Evolutionary conservation across 2,797 vertebrate genomes (phyloP), one percentile per base, ranked within the genome.

Genomic region (Chelmon rostratus): DNA sequence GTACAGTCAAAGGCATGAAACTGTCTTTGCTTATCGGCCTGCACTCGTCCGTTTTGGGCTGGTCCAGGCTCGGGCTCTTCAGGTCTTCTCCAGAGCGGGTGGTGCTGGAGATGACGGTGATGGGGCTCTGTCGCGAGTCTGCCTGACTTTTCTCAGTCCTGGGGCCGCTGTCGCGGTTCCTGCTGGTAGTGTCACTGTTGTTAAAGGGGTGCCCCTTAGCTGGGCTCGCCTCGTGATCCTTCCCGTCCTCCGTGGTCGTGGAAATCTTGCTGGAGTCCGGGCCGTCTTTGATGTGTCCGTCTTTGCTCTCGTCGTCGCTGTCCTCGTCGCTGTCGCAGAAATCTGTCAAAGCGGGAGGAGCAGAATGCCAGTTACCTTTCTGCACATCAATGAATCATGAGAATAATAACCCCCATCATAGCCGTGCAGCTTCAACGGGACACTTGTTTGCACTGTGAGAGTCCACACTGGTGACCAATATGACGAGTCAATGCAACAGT

Each of bases 301-400:
- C 97, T 91, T 98, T 98, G 72, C 97, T 97, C 73, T 99, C 98
- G 0, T 97, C 96, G 16, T 99, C 98, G 79, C 98, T 99, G 79
- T 99, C 98, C 4, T 96, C 98, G 9, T 99, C 98, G 76, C 97
- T 99, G 91, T 97, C 97, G 7, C 97, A 98, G 86, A 97, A 95
- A 91, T 98, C 98, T 99, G 82, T 2, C 18, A 54, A 31, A 33
- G 68, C 62, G 70, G 54, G 4, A 67, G 23, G 44, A 70, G 65
- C 1, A 16, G 15, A 56, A 8, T 7, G 68, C 86, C 38, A 86
- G 53, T 66, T 21, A 1, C 2, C 23, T 72, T 25, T 70, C 23
- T 58, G 59, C 38, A 44, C 50, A 54, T 2, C 5, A 54, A 4
- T 18, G 31, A 76, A 62, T 77, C n/a, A 9, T 54, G 3, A 19